A percentile compares a stretch with the other conserved stretches of the same genome.
Evolutionary conservation across 30 jellyfish, hydroid and myxozoan species (phyloP).

Genomic region (Rhopilema esculentum): DNA sequence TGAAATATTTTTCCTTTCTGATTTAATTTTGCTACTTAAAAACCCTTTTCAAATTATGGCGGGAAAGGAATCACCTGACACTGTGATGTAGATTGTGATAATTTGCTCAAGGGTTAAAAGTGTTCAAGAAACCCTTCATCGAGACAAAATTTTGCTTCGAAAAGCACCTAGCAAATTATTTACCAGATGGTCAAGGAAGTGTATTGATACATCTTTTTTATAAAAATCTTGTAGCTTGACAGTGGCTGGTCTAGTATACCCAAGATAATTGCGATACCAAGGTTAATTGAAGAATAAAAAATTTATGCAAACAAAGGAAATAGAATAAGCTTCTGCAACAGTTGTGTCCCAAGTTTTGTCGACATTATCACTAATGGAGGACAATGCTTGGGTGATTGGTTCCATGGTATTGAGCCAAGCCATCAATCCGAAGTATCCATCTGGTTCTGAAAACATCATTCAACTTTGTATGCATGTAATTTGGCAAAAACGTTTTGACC

Average conservation of each 20-base stretch:
- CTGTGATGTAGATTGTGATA: too few relatives aligned
- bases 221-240: not conserved
- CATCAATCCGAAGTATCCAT: constrained; percentile 8
- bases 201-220: too few relatives aligned
- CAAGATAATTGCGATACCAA: not conserved
- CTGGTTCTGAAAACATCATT: not conserved
- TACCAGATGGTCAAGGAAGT: too few relatives aligned
- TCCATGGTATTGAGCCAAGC: constrained; percentile 1
- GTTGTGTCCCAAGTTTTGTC: not conserved
- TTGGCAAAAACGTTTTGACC: not conserved
- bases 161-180: too few relatives aligned
- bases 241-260: not conserved
- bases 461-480: constrained; percentile 3
- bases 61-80: too few relatives aligned
- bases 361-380: not conserved
- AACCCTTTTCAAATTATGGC: too few relatives aligned
- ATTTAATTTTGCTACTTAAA: too few relatives aligned
- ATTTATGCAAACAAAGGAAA: not conserved
- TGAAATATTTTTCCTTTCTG: too few relatives aligned
- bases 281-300: not conserved
- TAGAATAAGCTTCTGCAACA: constrained; percentile 3
- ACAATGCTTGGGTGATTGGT: not conserved
- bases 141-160: too few relatives aligned
- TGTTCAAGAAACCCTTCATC: too few relatives aligned
- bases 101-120: too few relatives aligned